These are phyloP conservation scores for Diarsia brunnea DNA, from an alignment of 2,888 invertebrate species.

Conservation along the genomic window DNA sequence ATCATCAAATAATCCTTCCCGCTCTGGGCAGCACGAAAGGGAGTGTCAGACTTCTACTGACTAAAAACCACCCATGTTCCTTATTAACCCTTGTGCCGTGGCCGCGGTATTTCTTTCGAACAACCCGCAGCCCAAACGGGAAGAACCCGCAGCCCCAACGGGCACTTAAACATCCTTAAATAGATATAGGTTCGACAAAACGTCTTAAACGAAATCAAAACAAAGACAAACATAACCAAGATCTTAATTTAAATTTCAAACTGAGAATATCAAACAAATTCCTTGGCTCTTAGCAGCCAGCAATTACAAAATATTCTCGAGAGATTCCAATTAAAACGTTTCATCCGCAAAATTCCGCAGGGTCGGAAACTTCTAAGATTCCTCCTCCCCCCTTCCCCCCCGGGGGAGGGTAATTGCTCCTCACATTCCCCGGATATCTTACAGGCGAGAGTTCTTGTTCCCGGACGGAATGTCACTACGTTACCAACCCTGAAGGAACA, in stretches of 20 bases:
- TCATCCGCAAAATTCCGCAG: constrained; percentile 88
- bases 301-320: constrained; percentile 88
- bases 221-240: constrained; percentile 38
- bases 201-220: too few species aligned
- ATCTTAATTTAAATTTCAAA: constrained; percentile 59
- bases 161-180: too few species aligned
- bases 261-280: constrained; percentile 66
- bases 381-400: constrained; percentile 73
- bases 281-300: constrained; percentile 70
- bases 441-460: constrained; percentile 76
- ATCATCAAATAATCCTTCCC: too few species aligned
- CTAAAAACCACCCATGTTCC: too few species aligned
- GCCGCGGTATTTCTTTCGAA: too few species aligned
- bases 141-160: too few species aligned
- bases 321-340: constrained; percentile 89
- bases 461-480: constrained; percentile 68
- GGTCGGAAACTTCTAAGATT: constrained; percentile 84
- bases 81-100: too few species aligned
- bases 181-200: too few species aligned
- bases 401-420: constrained; percentile 75
- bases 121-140: too few species aligned
- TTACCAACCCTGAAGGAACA: constrained; percentile 59
- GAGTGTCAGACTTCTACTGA: too few species aligned
- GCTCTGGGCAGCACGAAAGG: too few species aligned
- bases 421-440: constrained; percentile 85